These are phyloP conservation scores for Haliclona indistincta DNA, from an alignment of 37 sponge, comb jelly and placozoan species.

Conservation along the genomic window DNA sequence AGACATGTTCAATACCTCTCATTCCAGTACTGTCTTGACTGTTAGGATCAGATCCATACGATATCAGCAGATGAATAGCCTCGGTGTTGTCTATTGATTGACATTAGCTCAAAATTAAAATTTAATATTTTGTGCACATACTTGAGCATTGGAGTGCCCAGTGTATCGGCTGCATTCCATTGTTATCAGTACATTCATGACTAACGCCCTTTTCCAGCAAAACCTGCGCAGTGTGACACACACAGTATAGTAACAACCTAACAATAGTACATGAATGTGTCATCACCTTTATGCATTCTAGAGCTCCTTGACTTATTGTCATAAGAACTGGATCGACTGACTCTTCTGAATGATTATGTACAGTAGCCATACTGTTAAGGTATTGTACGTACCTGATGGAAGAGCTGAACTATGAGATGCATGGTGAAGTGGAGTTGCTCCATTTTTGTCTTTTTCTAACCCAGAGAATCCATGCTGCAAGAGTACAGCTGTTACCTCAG, in stretches of 20 bases:
- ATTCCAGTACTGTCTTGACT: constrained; percentile 43
- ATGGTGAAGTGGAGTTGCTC: constrained; percentile 78
- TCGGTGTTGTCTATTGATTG: constrained; percentile 44
- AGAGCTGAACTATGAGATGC: constrained; percentile 50
- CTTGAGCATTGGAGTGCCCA: constrained; percentile 62
- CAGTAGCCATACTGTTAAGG: neutral
- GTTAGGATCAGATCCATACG: constrained; percentile 65
- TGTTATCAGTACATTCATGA: constrained; percentile 34
- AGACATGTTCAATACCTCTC: constrained; percentile 32
- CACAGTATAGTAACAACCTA: neutral
- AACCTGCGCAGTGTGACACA: constrained; percentile 16
- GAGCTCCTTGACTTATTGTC: constrained; percentile 2
- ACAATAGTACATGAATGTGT: neutral
- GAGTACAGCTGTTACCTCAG: constrained; percentile 49
- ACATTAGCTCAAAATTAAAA: neutral
- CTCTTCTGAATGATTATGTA: neutral
- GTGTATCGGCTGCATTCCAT: constrained; percentile 64
- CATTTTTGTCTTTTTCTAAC: constrained; percentile 35
- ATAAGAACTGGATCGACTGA: neutral
- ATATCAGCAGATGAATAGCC: constrained; percentile 44
- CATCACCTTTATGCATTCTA: neutral
- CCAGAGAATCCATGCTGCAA: constrained; percentile 37
- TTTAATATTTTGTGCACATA: constrained; percentile 20
- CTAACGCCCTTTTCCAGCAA: constrained; percentile 55
- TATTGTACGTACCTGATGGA: neutral